phyloP scores from a whole-genome alignment of 1,140 invertebrate genomes.

The Caenorhabditis inopinata region DNA sequence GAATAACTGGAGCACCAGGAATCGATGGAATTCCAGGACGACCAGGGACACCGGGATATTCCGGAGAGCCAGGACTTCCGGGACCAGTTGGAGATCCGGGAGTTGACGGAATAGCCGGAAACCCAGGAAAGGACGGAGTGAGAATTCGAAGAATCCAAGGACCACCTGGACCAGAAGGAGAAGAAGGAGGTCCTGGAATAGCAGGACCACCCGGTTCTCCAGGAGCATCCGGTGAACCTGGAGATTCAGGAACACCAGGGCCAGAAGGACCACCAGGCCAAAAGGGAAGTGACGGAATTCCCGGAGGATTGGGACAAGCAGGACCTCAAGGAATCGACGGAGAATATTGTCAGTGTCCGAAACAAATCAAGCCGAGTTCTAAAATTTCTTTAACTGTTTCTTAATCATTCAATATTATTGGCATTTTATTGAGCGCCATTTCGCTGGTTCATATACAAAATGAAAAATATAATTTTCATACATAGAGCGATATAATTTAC shows the following conservation, averaged over 20 bases:
- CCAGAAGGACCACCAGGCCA: not conserved
- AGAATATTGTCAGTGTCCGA: constrained; percentile 14
- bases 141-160: not conserved
- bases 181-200: not conserved
- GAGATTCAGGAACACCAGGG: not conserved
- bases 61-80: constrained; percentile 10
- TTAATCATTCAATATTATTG: no score
- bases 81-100: constrained; percentile 17
- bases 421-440: no score
- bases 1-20: not conserved
- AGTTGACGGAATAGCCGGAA: not conserved
- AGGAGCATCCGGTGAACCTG: not conserved
- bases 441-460: no score
- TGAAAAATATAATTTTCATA: no score
- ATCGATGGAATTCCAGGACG: constrained; percentile 15
- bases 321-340: constrained; percentile 5
- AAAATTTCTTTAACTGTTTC: no score
- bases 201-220: not conserved
- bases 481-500: no score
- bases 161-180: not conserved
- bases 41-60: not conserved
- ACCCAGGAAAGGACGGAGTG: not conserved
- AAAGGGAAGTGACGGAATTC: not conserved
- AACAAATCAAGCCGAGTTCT: not conserved
- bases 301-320: not conserved